phyloP scores from a whole-genome alignment of 2,888 invertebrate genomes.

The Agrochola lota region DNA sequence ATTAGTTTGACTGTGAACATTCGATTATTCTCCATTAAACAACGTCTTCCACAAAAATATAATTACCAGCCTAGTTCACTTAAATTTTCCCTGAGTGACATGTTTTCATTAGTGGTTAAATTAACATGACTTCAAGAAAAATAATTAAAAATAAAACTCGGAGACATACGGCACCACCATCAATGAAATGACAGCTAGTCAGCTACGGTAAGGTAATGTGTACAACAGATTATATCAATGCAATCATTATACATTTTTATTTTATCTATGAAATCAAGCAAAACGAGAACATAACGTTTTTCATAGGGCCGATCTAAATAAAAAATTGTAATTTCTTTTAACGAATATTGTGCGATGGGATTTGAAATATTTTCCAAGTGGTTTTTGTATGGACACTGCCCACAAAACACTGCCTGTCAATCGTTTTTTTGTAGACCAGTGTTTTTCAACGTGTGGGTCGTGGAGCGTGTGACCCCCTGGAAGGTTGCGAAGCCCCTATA shows the following conservation, averaged over 20 bases:
- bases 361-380: background rate
- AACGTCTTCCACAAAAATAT: slow-evolving; percentile 57
- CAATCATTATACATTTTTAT: slow-evolving; percentile 32
- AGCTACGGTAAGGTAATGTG: slow-evolving; percentile 56
- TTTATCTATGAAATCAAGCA: slow-evolving; percentile 27
- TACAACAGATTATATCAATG: slow-evolving; percentile 50
- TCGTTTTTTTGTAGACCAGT: background rate
- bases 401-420: background rate
- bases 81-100: slow-evolving; percentile 92
- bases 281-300: background rate
- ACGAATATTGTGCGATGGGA: background rate
- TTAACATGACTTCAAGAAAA: slow-evolving; percentile 82
- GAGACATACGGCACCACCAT: slow-evolving; percentile 81
- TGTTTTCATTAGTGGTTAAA: slow-evolving; percentile 84
- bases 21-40: slow-evolving; percentile 38
- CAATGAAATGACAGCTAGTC: slow-evolving; percentile 70
- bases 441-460: too few relatives aligned
- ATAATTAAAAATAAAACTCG: slow-evolving; percentile 80
- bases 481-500: too few relatives aligned
- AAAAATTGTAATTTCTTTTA: background rate
- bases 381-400: background rate
- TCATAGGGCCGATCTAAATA: background rate
- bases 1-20: slow-evolving; percentile 54
- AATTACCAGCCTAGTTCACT: slow-evolving; percentile 93
- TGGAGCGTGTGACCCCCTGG: too few relatives aligned